Evolutionary conservation across 2,888 invertebrate species (phyloP), one percentile per base, ranked within the genome.

Genomic region (Microctonus brassicae): DNA sequence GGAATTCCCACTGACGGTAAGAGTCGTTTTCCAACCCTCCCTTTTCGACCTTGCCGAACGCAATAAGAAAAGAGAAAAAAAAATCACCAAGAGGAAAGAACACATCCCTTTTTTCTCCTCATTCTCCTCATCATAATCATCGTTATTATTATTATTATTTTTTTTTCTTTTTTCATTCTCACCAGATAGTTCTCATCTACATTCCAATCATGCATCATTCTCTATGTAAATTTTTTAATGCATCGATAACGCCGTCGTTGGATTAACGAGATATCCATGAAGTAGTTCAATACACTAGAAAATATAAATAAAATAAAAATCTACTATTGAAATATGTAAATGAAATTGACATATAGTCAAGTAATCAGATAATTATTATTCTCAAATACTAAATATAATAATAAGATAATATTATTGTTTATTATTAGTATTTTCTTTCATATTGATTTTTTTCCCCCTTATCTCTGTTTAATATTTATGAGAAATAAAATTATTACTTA

Each of bases 141-240:
- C 34, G 22, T 20, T 0, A 26, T 33, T 11, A 24, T 39, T n/a
- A 39, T 66, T 58, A 39, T 60, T 61, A 34, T 13, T 61, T 33
- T 22, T 61, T 47, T 52, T 22, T 10, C 52, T 33, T 22, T 61
- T 47, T 52, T 22, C 4, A 13, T 20, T 17, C 1, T 13, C 17
- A 58, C n/a, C 57, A 26, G 66, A 64, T 61, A 29, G 26, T 61
- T 62, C 17, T 42, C 53, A 55, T 69, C 62, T 63, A 20, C 62
- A 64, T 52, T 70, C 17, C 58, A 70, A 64, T 64, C 39, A 65
- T 34, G 17, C 69, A 64, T 71, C 65, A 69, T 69, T 75, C 73
- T 75, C 69, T 74, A 77, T 77, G 76, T 60, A 75, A 77, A 77
- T 77, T 77, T 77, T 76, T 75, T 72, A 75, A 76, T 74, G 75